Base-by-base conservation (phyloP, 1,140 invertebrate genomes). In the Chelonus insularis region DNA sequence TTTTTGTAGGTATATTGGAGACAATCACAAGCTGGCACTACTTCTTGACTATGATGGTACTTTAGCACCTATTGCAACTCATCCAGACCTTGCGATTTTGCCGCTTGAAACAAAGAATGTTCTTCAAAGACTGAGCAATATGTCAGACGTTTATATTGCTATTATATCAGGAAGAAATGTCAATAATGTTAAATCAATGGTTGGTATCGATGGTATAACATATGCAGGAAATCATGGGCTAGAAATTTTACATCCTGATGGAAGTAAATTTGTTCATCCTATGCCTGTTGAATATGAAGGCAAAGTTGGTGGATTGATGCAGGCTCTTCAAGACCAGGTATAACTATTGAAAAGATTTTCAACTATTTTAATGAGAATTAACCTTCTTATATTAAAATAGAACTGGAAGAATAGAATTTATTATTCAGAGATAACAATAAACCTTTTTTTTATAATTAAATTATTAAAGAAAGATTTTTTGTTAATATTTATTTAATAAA, bases 41-140 rank as follows among this genome's bases (percentile, higher is more conserved):
- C 79, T 95, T 1, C 77, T 96, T 63, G 93, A 96, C 80, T 96
- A 95, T 74, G 94, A 96, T 71, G 94, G 93, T 14, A 96, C 94
- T 0, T 74, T 95, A 60, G 91, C 93, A 0, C 92, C 93, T 0
- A 91, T 96, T 66, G 92, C 92, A 0, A 90, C 91, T 0, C 93
- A 95, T 81, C 94, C 93, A 0, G 92, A 96, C 79, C 79, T 95
- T 32, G 94, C 94, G 20, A 88, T 89, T 4, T 81, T 95, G 18
- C 93, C 93, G 0, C 75, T 87, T 4, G 93, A 95, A 78, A 94
- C 93, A 1, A 93, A 92, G 69, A 88, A 91, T 66, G 90, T 94
- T 14, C 79, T 95, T 7, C 89, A 92, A 73, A 85, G 92, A 66
- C 79, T 95, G 6, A 88, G 91, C n/a, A 93, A 94, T 75, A 88